Conservation (phyloP, 1,140 invertebrate genomes). For the Aethina tumida region DNA sequence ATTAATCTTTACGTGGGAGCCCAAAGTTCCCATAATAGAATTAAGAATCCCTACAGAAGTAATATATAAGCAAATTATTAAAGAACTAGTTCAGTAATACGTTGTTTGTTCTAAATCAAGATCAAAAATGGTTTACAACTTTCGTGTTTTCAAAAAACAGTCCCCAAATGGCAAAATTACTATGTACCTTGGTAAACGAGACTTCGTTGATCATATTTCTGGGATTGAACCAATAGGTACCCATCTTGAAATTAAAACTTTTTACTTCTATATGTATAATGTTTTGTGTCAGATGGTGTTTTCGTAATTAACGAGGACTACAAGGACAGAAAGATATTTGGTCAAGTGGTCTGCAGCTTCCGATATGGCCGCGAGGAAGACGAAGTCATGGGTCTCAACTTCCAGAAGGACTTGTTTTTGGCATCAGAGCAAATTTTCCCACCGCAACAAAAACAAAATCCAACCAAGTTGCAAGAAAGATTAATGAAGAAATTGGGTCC, state of each 20-base stretch:
- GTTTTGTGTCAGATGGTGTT: slow-evolving; percentile 69
- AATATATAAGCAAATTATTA: too few species aligned
- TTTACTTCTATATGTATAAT: slow-evolving; percentile 2
- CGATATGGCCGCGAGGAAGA: slow-evolving; percentile 97
- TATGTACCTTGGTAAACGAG: slow-evolving; percentile 89
- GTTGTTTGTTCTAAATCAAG: too few species aligned
- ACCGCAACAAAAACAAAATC: slow-evolving; percentile 45
- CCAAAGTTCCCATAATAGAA: too few species aligned
- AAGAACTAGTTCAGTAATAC: too few species aligned
- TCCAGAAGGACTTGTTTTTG: slow-evolving; percentile 92
- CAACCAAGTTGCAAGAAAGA: slow-evolving; percentile 65
- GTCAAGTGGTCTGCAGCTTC: slow-evolving; percentile 91
- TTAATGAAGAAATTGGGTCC: slow-evolving; percentile 85
- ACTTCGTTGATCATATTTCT: slow-evolving; percentile 91
- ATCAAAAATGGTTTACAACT: slow-evolving; percentile 69
- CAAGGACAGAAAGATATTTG: slow-evolving; percentile 77
- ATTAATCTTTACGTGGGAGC: too few species aligned
- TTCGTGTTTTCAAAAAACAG: slow-evolving; percentile 92
- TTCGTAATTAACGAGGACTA: slow-evolving; percentile 88
- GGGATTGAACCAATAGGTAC: slow-evolving; percentile 87
- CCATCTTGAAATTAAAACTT: slow-evolving; percentile 25
- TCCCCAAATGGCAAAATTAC: slow-evolving; percentile 92
- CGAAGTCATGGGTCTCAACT: slow-evolving; percentile 95
- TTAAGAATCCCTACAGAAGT: too few species aligned
- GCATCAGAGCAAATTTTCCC: slow-evolving; percentile 83